Conservation (phyloP, 2,797 vertebrate genomes). For the Lerista edwardsae region DNA sequence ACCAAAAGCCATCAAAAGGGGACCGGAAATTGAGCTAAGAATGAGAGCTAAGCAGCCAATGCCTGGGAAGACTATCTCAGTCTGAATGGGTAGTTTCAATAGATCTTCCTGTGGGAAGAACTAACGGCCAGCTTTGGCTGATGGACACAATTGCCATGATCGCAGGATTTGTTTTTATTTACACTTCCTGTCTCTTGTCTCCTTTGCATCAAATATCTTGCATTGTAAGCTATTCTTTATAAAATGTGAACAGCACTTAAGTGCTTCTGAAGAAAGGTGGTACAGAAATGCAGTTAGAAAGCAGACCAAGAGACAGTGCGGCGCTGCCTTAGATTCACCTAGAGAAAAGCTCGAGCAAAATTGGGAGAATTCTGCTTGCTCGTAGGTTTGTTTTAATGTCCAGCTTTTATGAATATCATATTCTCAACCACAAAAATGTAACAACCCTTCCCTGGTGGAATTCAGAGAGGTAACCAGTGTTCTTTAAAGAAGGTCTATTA, state of each 20-base stretch:
- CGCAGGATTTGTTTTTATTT: too few species aligned
- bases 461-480: slow-evolving; percentile 26
- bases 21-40: not conserved
- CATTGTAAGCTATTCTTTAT: too few species aligned
- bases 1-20: not conserved
- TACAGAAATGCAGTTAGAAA: too few species aligned
- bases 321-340: not conserved
- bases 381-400: slow-evolving; percentile 39
- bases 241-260: too few species aligned
- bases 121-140: not conserved
- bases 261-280: too few species aligned
- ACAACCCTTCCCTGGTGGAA: slow-evolving; percentile 4
- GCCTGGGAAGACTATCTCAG: not conserved
- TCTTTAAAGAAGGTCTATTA: slow-evolving; percentile 41
- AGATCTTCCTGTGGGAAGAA: not conserved
- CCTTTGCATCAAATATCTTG: too few species aligned
- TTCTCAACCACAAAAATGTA: slow-evolving; percentile 54
- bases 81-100: not conserved
- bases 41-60: too few species aligned
- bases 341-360: not conserved
- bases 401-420: slow-evolving; percentile 53
- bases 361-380: not conserved
- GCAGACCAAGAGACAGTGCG: too few species aligned
- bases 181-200: too few species aligned
- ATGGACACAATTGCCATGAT: not conserved